These are phyloP conservation scores for Boloria selene DNA, from an alignment of 2,888 invertebrate genomes.

Conservation along the genomic window DNA sequence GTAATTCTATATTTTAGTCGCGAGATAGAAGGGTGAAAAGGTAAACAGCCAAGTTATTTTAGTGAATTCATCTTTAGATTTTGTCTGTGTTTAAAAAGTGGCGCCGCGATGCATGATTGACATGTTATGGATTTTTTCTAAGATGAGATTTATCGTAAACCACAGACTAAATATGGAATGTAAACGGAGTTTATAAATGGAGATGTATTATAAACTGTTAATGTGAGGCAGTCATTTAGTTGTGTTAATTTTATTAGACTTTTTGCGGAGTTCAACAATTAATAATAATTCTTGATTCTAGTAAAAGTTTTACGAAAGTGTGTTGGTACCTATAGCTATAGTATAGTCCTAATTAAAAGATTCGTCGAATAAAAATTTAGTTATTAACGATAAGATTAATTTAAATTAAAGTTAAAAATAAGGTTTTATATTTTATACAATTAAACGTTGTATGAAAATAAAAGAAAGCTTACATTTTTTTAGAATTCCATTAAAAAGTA, in stretches of 20 bases:
- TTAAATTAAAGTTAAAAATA: too few species aligned
- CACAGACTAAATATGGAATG: conserved; percentile 44
- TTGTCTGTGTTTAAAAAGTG: conserved; percentile 72
- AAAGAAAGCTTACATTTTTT: too few species aligned
- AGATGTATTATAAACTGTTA: conserved; percentile 33
- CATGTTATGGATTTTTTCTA: conserved; percentile 64
- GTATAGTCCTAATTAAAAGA: too few species aligned
- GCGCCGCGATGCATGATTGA: conserved; percentile 74
- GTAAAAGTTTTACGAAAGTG: too few species aligned
- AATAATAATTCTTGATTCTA: too few species aligned
- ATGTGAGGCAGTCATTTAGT: conserved; percentile 25
- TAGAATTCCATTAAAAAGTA: too few species aligned
- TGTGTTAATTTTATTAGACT: conserved; percentile 10
- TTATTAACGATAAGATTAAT: too few species aligned
- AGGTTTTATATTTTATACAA: too few species aligned
- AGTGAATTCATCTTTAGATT: conserved; percentile 73
- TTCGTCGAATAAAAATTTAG: too few species aligned
- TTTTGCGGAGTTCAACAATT: too few species aligned
- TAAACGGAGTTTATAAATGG: conserved; percentile 31
- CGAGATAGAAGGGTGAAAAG: conserved; percentile 79
- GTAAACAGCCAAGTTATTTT: conserved; percentile 79
- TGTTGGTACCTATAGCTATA: too few species aligned
- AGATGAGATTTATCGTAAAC: conserved; percentile 42
- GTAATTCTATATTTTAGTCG: conserved; percentile 80
- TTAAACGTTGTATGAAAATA: too few species aligned